Base-by-base conservation (phyloP, 2,888 invertebrate genomes). In the Drosophila subsilvestris region DNA sequence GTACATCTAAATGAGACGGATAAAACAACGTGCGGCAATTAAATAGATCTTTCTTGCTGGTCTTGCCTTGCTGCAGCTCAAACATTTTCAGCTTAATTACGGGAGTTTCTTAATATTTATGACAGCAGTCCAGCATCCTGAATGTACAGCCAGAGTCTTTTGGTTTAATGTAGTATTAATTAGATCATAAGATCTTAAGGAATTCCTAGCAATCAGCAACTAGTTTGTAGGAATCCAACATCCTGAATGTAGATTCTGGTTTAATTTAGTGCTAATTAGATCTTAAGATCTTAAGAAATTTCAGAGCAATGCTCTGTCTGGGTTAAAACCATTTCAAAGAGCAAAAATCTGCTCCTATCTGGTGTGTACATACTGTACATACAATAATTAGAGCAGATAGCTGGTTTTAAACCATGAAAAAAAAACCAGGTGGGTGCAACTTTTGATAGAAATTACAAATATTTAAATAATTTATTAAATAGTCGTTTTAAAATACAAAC, bases 1-100 rank as follows among this genome's bases (percentile, higher is more conserved):
- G 80, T 67, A 77, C 66, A 76, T 74, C 76, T 54, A 54, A 74
- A 77, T 71, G 71, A 65, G 60, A 60, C 42, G 69, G 63, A 65
- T 63, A 76, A 73, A 62, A 61, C 63, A 63, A 51, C 61, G 27
- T 27, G 37, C 74, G 65, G 43, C 73, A 70, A 61, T 65, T 58
- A 63, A 49, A 49, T 44, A 50, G 61, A 65, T 65, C 44, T 10
- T 27, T 37, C 37, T 32, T 32, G 22, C 22, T 32, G 3, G 37
- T 14, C 14, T 37, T 14, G 6, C 37, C 14, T 37, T 14, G 6
- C 37, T 7, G 37, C 37, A n/a, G 37, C 37, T 37, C 6, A 7
- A 7, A 37, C 37, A n/a, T 37, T n/a, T 37, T 5, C 37, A 37
- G 37, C n/a, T 37, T 37, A 37, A 37, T n/a, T 37, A 37, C 6